Percentiles rank a stretch among this genome's conserved stretches.
These are phyloP conservation scores for Melanotaenia nigrans DNA, from an alignment of 2,797 vertebrate genomes.

Conservation along the genomic window DNA sequence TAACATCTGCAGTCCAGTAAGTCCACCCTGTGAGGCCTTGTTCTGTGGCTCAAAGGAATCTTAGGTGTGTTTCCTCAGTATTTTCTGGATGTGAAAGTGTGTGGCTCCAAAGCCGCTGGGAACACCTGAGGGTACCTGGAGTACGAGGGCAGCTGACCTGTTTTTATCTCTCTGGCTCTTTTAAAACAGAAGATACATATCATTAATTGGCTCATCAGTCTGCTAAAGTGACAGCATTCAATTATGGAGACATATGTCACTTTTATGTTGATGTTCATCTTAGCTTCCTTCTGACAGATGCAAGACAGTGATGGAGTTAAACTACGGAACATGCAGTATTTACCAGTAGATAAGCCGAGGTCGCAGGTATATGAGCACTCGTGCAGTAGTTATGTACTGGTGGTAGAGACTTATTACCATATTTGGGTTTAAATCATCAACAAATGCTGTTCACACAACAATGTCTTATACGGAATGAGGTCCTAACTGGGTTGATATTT, in stretches of 20 bases:
- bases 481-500: background rate
- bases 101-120: constrained; percentile 52
- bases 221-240: background rate
- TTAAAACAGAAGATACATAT: background rate
- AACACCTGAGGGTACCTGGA: constrained; percentile 40
- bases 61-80: constrained; percentile 35
- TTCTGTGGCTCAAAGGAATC: constrained; percentile 26
- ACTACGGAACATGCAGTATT: background rate
- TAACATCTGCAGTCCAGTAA: constrained; percentile 25
- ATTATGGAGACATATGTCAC: background rate
- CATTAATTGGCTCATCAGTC: background rate
- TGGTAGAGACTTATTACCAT: background rate
- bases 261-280: background rate
- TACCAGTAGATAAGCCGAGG: background rate
- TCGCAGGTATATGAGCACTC: too few relatives aligned
- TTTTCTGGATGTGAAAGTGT: constrained; percentile 28
- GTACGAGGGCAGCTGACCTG: constrained; percentile 8
- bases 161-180: constrained; percentile 20
- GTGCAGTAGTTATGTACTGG: background rate
- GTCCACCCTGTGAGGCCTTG: constrained; percentile 22
- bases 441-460: background rate
- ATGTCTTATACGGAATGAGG: too few relatives aligned
- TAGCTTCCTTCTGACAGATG: background rate
- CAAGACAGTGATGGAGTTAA: background rate
- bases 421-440: background rate